Evolutionary conservation across 92 coral and sea anemone species (phyloP).

Genomic region (Heliopora coerulea): DNA sequence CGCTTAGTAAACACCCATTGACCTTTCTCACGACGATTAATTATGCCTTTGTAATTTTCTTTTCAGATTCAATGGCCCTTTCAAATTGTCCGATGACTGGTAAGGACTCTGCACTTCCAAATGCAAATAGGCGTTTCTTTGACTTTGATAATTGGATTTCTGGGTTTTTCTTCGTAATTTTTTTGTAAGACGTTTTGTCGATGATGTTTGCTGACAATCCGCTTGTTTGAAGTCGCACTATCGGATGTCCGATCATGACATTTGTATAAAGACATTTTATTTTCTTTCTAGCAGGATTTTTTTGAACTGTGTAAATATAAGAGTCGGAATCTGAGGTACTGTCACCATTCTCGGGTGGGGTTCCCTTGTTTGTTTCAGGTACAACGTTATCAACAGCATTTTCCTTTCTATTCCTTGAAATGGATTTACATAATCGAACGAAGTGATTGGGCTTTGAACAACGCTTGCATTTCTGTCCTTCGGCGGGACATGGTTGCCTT

Average conservation of each 20-base stretch:
- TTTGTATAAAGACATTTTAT: neutral
- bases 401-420: neutral
- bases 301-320: neutral
- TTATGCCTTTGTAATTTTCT: no score
- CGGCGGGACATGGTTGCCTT: neutral
- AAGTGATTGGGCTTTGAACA: neutral
- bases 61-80: no score
- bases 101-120: constrained; percentile 8
- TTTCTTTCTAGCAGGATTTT: neutral
- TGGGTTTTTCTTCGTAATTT: constrained; percentile 13
- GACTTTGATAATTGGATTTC: neutral
- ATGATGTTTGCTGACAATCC: constrained; percentile 29
- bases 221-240: constrained; percentile 17
- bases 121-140: constrained; percentile 8
- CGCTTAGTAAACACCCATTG: no score
- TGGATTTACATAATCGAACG: neutral
- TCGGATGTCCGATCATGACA: neutral
- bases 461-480: neutral
- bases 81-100: no score
- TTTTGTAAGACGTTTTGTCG: constrained; percentile 8
- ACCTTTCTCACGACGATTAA: no score
- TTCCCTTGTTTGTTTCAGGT: neutral
- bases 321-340: neutral
- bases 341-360: neutral
- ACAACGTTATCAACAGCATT: neutral